Base-by-base conservation (phyloP, 2,888 invertebrate genomes). In the Anticlea derivata region DNA sequence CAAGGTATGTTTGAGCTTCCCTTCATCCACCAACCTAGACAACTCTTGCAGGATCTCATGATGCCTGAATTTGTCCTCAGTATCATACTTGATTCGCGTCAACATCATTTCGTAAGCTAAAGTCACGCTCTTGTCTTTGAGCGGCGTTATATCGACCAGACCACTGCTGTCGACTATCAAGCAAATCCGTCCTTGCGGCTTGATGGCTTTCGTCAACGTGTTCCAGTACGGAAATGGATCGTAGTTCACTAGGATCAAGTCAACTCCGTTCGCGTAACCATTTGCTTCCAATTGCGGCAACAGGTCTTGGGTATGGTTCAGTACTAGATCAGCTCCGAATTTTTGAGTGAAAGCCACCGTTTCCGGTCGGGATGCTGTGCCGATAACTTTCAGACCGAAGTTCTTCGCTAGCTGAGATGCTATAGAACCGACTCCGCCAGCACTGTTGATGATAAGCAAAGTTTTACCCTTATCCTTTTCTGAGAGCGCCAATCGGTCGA, bases 181-280 rank as follows among this genome's bases (percentile, higher is more conserved):
- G 57, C 89, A 87, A 17, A 89, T 89, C 54, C 62, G 80, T 1
- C 89, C 89, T 59, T 86, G 85, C 5, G 89, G 80, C 49, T 85
- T 89, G 5, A 85, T 82, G 7, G 65, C 77, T 55, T 75, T 70
- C 73, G 80, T 82, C 40, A 89, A 35, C 0, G 78, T 80, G 23
- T 85, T 68, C 89, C 89, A 89, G 34, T 89, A 88, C 1, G 84
- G 85, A 26, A 69, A 83, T 7, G 89, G 89, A 51, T 89, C 88
- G 54, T 80, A 87, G 51, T 85, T 87, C 0, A 86, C 80, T 5
- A 89, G 54, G 35, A 89, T 85, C 30, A 68, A 85, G 54, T 89
- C 83, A 1, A 89, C 85, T 26, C 85, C 86, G 17, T 63, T 67
- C n/a, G 60, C 65, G 60, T 68, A 81, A 1, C 86, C 84, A 44